phyloP scores from a whole-genome alignment of 2,888 invertebrate genomes.

The Halocaridina rubra region DNA sequence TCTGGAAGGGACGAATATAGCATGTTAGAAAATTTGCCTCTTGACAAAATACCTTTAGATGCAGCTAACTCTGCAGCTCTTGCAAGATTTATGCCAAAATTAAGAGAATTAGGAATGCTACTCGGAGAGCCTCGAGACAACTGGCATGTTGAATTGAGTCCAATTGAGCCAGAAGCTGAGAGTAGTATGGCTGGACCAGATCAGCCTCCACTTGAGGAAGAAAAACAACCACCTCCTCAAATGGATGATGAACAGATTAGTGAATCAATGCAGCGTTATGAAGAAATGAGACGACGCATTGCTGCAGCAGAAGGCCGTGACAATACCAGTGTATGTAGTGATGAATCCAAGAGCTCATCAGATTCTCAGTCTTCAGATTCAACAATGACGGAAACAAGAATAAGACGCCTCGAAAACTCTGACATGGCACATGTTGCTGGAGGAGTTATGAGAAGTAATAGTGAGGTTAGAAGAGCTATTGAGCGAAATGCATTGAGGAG shows the following conservation, averaged over 20 bases:
- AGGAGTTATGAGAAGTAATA: slow-evolving; percentile 65
- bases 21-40: slow-evolving; percentile 44
- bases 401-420: slow-evolving; percentile 50
- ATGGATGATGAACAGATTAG: slow-evolving; percentile 63
- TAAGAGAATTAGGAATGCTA: slow-evolving; percentile 44
- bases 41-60: slow-evolving; percentile 45
- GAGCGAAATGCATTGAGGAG: slow-evolving; percentile 85
- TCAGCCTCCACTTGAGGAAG: slow-evolving; percentile 5
- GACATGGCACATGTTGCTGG: slow-evolving; percentile 59
- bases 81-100: slow-evolving; percentile 37
- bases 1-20: slow-evolving; percentile 62
- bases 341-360: slow-evolving; percentile 58
- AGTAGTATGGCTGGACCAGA: neutral
- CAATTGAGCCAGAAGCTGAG: slow-evolving; percentile 34
- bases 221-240: slow-evolving; percentile 32
- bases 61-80: slow-evolving; percentile 45
- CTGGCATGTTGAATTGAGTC: slow-evolving; percentile 54
- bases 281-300: slow-evolving; percentile 60
- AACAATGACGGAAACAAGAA: slow-evolving; percentile 56
- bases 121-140: slow-evolving; percentile 40
- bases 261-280: slow-evolving; percentile 60
- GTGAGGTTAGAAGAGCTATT: slow-evolving; percentile 78
- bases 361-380: slow-evolving; percentile 61
- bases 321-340: slow-evolving; percentile 57
- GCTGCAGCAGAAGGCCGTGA: slow-evolving; percentile 59